Percentiles rank a stretch among this genome's conserved stretches.
These are phyloP conservation scores for Phytoseiulus persimilis DNA, from an alignment of 2,888 invertebrate species.

Conservation along the genomic window DNA sequence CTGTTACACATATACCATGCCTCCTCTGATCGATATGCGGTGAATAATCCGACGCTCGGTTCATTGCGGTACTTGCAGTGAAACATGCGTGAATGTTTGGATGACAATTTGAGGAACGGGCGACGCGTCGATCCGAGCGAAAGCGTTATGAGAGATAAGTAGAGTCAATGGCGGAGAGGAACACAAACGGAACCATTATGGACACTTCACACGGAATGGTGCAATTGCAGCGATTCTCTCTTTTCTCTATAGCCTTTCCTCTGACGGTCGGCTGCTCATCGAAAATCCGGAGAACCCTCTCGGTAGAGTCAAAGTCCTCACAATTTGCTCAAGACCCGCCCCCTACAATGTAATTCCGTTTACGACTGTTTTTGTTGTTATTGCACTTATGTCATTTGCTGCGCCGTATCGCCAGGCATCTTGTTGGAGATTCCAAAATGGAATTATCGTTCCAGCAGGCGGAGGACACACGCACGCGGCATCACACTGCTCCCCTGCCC, in stretches of 20 bases:
- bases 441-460: background rate
- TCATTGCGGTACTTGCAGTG: too few species aligned
- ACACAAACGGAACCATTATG: background rate
- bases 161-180: background rate
- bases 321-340: background rate
- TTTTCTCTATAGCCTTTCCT: background rate
- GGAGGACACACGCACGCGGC: background rate
- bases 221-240: background rate
- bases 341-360: background rate
- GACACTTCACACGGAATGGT: background rate
- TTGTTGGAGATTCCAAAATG: background rate
- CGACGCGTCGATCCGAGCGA: background rate
- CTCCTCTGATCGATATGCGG: too few species aligned
- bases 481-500: background rate
- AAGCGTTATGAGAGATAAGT: background rate
- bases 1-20: too few species aligned
- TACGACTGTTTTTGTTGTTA: background rate
- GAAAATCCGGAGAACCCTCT: background rate
- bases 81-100: background rate
- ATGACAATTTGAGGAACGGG: background rate
- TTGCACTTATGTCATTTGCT: background rate
- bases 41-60: too few species aligned
- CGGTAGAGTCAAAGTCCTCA: background rate
- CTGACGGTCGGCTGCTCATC: background rate
- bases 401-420: background rate